These are phyloP conservation scores for Lagopus leucura DNA, from an alignment of 2,113 vertebrate genomes.

Conservation along the genomic window DNA sequence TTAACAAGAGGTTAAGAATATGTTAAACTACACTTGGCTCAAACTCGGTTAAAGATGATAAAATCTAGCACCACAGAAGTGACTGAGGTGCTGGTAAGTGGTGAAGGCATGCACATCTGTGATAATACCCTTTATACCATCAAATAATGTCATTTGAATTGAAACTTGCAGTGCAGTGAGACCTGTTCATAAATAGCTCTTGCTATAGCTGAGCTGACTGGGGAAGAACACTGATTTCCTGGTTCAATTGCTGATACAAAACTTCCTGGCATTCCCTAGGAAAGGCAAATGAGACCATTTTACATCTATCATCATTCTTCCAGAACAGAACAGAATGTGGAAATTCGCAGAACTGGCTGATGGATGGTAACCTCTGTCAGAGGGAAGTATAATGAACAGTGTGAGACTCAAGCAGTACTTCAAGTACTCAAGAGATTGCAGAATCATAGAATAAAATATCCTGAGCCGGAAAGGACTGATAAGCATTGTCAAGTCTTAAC, in stretches of 20 bases:
- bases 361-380: not conserved
- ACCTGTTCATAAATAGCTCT: not conserved
- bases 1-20: too few relatives aligned
- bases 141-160: not conserved
- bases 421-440: not conserved
- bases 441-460: not conserved
- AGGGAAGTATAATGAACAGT: not conserved
- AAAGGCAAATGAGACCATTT: not conserved
- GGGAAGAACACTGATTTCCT: not conserved
- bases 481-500: not conserved
- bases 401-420: not conserved
- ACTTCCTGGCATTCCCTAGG: not conserved
- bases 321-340: not conserved
- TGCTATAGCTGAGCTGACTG: not conserved
- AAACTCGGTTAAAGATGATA: not conserved
- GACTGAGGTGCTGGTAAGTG: not conserved
- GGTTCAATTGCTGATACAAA: not conserved
- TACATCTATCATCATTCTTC: not conserved
- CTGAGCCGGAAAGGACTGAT: not conserved
- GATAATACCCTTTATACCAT: not conserved
- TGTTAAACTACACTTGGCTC: not conserved
- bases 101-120: not conserved
- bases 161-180: not conserved
- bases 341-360: not conserved
- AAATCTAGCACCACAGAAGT: not conserved